Percentiles rank a stretch among this genome's conserved stretches.
Evolutionary conservation across 2,113 vertebrate genomes (phyloP).

Genomic region (Xyrauchen texanus): DNA sequence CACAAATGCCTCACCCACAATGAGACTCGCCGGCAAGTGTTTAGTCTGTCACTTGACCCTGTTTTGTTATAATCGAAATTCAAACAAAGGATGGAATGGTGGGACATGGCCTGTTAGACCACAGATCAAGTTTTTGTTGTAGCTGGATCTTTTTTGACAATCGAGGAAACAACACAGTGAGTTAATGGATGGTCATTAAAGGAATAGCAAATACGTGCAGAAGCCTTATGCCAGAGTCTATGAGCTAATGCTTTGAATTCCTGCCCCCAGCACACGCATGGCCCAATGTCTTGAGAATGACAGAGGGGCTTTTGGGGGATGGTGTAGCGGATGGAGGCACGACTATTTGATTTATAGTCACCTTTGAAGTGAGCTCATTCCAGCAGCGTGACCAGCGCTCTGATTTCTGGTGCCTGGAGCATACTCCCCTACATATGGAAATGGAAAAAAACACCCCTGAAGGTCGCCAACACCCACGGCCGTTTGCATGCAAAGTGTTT

Average conservation of each 20-base stretch:
- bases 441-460: background rate
- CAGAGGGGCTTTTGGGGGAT: conserved; percentile 43
- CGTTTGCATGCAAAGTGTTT: conserved; percentile 46
- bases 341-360: conserved; percentile 74
- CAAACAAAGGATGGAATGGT: background rate
- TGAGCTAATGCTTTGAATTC: conserved; percentile 52
- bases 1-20: conserved; percentile 19
- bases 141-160: background rate
- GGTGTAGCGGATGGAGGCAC: conserved; percentile 23
- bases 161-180: background rate
- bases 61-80: background rate
- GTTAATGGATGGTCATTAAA: background rate
- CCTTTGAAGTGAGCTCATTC: conserved; percentile 73
- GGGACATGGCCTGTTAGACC: background rate
- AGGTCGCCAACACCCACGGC: conserved; percentile 20
- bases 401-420: conserved; percentile 54
- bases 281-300: conserved; percentile 47
- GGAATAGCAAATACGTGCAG: background rate
- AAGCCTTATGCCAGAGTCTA: conserved; percentile 33
- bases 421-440: conserved; percentile 45
- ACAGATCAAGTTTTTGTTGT: background rate
- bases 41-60: conserved; percentile 9
- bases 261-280: conserved; percentile 32
- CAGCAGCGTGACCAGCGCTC: conserved; percentile 56
- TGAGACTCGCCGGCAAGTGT: background rate